A percentile compares a stretch with the other conserved stretches of the same genome.
These are phyloP conservation scores for Drosophila ogumai DNA, from an alignment of 1,140 invertebrate genomes.

Conservation along the genomic window DNA sequence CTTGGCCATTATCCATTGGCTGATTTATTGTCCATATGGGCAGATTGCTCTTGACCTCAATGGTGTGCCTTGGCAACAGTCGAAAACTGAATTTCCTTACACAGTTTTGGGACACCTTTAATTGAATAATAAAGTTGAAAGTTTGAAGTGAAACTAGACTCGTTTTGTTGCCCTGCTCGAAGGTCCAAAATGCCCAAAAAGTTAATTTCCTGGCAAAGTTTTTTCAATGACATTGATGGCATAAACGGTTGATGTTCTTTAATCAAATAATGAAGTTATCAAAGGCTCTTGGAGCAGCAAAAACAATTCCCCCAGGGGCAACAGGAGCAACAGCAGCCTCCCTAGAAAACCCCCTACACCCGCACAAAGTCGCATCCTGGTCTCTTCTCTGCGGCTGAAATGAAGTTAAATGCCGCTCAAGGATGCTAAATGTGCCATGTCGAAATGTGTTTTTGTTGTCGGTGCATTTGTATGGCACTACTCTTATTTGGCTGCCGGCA, in stretches of 20 bases:
- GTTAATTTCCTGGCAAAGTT: slow-evolving; percentile 36
- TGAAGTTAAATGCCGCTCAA: slow-evolving; percentile 81
- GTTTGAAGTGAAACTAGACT: background rate
- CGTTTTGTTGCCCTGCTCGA: background rate
- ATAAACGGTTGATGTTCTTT: slow-evolving; percentile 57
- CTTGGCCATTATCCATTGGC: slow-evolving; percentile 53
- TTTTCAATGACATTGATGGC: slow-evolving; percentile 65
- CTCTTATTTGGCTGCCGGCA: slow-evolving; percentile 67
- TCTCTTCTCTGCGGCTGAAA: slow-evolving; percentile 56
- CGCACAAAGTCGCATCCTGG: slow-evolving; percentile 9
- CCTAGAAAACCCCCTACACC: background rate
- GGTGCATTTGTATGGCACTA: slow-evolving; percentile 60
- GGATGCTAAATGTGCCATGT: slow-evolving; percentile 81
- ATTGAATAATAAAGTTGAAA: background rate
- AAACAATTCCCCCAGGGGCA: slow-evolving; percentile 18
- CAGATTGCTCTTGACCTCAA: slow-evolving; percentile 74
- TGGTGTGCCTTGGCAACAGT: slow-evolving; percentile 23
- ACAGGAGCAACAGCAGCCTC: background rate
- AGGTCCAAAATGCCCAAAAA: slow-evolving; percentile 15
- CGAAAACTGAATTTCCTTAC: slow-evolving; percentile 51
- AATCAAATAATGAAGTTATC: slow-evolving; percentile 64
- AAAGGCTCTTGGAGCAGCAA: slow-evolving; percentile 15
- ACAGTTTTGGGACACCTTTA: background rate
- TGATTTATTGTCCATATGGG: slow-evolving; percentile 69
- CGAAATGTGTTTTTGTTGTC: slow-evolving; percentile 71